These are phyloP conservation scores for Taenioides sp. DNA, from an alignment of 2,797 vertebrate genomes.

Conservation along the genomic window DNA sequence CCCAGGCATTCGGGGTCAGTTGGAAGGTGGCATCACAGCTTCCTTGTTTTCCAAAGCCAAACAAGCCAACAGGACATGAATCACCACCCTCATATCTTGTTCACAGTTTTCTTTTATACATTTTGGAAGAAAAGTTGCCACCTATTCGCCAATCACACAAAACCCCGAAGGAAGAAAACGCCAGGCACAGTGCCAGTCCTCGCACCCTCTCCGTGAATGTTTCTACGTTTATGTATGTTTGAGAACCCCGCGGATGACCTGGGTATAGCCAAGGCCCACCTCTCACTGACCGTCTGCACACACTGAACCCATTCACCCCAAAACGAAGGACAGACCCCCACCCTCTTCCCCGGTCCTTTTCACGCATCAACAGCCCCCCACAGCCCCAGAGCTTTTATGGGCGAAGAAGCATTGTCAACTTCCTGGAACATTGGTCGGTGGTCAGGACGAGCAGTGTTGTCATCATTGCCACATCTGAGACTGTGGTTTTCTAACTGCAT, in stretches of 20 bases:
- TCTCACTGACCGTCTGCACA: constrained; percentile 33
- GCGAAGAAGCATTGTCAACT: constrained; percentile 51
- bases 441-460: constrained; percentile 11
- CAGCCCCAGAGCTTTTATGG: constrained; percentile 16
- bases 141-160: constrained; percentile 64
- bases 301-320: constrained; percentile 55
- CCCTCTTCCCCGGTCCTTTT: constrained; percentile 27
- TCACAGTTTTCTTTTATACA: constrained; percentile 39
- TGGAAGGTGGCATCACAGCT: constrained; percentile 41
- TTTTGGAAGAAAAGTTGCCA: constrained; percentile 57
- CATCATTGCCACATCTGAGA: neutral
- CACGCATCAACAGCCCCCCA: constrained; percentile 16
- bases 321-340: constrained; percentile 22
- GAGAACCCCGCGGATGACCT: constrained; percentile 47
- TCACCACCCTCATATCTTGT: constrained; percentile 45
- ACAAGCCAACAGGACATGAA: constrained; percentile 46
- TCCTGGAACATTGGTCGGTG: constrained; percentile 68
- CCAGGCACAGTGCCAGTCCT: constrained; percentile 62
- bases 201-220: constrained; percentile 50
- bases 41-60: constrained; percentile 46
- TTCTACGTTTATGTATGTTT: constrained; percentile 53
- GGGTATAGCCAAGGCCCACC: constrained; percentile 39
- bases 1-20: constrained; percentile 49
- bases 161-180: constrained; percentile 53
- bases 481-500: constrained; percentile 28